These are phyloP conservation scores for Syngnathus floridae DNA, from an alignment of 2,113 vertebrate species.

Conservation along the genomic window DNA sequence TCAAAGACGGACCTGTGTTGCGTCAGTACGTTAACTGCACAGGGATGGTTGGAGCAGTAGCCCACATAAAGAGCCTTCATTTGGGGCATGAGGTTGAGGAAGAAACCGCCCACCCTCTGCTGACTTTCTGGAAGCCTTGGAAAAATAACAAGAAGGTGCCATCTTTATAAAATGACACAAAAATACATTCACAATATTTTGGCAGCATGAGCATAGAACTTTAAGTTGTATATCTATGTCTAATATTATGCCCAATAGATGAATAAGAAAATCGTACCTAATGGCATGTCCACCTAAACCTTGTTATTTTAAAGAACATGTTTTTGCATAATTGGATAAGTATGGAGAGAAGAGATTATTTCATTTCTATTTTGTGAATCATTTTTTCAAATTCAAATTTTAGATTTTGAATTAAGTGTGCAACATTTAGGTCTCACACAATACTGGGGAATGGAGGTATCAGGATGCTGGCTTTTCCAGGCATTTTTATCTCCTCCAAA, in stretches of 20 bases:
- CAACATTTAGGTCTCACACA: too few species aligned
- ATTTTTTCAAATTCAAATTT: not conserved
- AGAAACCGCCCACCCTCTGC: slow-evolving; percentile 91
- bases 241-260: not conserved
- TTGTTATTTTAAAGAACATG: not conserved
- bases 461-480: not conserved
- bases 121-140: slow-evolving; percentile 88
- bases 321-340: not conserved
- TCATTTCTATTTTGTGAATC: not conserved
- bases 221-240: not conserved
- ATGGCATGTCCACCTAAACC: not conserved
- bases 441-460: too few species aligned
- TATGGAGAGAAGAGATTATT: not conserved
- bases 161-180: not conserved
- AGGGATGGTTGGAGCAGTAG: slow-evolving; percentile 96
- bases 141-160: not conserved
- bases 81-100: slow-evolving; percentile 89
- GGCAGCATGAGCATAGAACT: not conserved
- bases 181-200: not conserved
- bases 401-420: not conserved
- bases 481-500: not conserved
- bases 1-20: slow-evolving; percentile 78
- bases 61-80: slow-evolving; percentile 87
- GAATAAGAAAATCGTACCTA: not conserved
- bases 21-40: slow-evolving; percentile 91